phyloP scores from a whole-genome alignment of 2,888 invertebrate species.

The Eupeodes luniger region DNA sequence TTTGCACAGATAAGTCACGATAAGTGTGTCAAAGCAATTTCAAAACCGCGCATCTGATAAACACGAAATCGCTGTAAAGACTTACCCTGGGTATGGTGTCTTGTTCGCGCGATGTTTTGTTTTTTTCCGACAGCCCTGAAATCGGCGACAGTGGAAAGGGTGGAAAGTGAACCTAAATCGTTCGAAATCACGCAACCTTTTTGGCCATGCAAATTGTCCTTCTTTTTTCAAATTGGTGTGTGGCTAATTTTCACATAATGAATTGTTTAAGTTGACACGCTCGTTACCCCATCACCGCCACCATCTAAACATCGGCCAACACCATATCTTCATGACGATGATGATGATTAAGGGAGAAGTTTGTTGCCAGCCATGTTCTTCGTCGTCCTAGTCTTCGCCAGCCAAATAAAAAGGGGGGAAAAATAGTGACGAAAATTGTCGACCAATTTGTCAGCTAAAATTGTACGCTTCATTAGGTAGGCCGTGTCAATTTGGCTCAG shows the following conservation, averaged over 20 bases:
- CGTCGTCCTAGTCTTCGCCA: too few relatives aligned
- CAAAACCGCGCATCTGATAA: constrained; percentile 70
- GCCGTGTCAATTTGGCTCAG: constrained; percentile 16
- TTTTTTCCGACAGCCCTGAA: too few relatives aligned
- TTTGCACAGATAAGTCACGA: constrained; percentile 70
- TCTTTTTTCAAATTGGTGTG: constrained; percentile 60
- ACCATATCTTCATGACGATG: too few relatives aligned
- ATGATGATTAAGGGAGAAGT: not conserved
- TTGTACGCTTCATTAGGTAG: constrained; percentile 37
- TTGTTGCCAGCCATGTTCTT: constrained; percentile 1
- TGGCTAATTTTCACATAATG: constrained; percentile 74
- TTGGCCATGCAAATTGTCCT: constrained; percentile 62
- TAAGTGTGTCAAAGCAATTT: constrained; percentile 71
- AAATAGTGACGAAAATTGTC: constrained; percentile 66
- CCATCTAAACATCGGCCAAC: not conserved
- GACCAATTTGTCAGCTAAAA: constrained; percentile 68
- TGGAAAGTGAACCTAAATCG: constrained; percentile 43
- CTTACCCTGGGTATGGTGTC: constrained; percentile 27
- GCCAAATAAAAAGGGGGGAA: constrained; percentile 3
- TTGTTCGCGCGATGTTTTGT: constrained; percentile 8
- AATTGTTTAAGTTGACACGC: constrained; percentile 74
- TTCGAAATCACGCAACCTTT: constrained; percentile 64
- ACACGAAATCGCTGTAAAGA: constrained; percentile 60
- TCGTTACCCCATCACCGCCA: constrained; percentile 65
- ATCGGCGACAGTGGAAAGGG: too few relatives aligned